These are phyloP conservation scores for Rhincodon typus DNA, from an alignment of 2,797 vertebrate species.

Conservation along the genomic window DNA sequence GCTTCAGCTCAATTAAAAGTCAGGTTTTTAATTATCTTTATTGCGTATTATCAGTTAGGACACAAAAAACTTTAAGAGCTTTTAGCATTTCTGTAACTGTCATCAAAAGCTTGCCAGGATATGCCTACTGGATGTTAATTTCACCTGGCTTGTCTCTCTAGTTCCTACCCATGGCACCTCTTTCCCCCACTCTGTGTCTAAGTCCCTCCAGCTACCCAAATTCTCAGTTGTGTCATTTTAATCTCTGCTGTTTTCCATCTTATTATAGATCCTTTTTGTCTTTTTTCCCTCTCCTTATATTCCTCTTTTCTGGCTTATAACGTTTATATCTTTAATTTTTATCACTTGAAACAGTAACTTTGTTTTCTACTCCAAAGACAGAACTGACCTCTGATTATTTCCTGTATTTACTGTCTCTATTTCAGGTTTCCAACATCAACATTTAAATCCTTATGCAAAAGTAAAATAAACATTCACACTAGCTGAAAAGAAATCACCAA, in stretches of 20 bases:
- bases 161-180: too few species aligned
- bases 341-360: neutral
- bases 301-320: neutral
- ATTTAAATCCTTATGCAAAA: neutral
- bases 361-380: neutral
- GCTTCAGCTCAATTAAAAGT: too few species aligned
- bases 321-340: neutral
- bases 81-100: too few species aligned
- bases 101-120: too few species aligned
- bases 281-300: neutral
- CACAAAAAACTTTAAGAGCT: too few species aligned
- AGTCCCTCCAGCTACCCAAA: too few species aligned
- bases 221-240: neutral
- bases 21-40: too few species aligned
- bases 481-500: neutral
- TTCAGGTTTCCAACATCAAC: neutral
- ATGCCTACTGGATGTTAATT: too few species aligned
- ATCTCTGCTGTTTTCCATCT: neutral
- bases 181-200: too few species aligned
- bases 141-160: too few species aligned
- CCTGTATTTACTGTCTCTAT: too few species aligned
- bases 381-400: neutral
- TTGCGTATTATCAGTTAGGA: too few species aligned
- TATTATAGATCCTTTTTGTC: neutral
- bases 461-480: neutral